These are phyloP conservation scores for Camelus dromedarius DNA, from an alignment of 2,113 vertebrate genomes.

Conservation along the genomic window DNA sequence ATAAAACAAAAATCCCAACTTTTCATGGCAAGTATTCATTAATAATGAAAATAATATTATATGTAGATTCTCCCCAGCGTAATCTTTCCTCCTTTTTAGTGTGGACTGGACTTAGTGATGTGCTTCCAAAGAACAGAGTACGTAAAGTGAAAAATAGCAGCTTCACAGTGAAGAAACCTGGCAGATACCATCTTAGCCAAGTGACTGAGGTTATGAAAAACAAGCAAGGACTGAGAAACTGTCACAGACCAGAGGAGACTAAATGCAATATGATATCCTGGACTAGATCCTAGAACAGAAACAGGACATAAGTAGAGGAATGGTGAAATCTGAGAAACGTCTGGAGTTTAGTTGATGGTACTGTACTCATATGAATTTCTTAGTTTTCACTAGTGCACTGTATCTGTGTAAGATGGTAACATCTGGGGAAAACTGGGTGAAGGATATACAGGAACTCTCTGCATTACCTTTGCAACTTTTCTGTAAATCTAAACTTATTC, in stretches of 20 bases:
- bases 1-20: not conserved
- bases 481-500: slow-evolving; percentile 3
- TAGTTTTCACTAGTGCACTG: not conserved
- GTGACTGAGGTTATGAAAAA: not conserved
- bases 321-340: not conserved
- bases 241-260: not conserved
- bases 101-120: not conserved
- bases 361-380: not conserved
- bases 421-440: not conserved
- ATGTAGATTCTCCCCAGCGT: not conserved
- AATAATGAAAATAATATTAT: not conserved
- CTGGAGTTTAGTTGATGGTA: not conserved
- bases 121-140: not conserved
- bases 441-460: not conserved
- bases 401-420: not conserved
- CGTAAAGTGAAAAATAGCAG: not conserved
- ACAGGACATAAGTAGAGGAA: not conserved
- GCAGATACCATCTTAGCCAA: not conserved
- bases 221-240: not conserved
- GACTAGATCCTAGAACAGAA: not conserved
- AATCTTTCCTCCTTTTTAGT: not conserved
- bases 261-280: not conserved
- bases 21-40: not conserved
- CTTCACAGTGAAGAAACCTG: not conserved
- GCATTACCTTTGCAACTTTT: not conserved